Evolutionary conservation across 2,797 vertebrate genomes (phyloP), one percentile per base, ranked within the genome.

Genomic region (Pipistrellus pipistrellus): DNA sequence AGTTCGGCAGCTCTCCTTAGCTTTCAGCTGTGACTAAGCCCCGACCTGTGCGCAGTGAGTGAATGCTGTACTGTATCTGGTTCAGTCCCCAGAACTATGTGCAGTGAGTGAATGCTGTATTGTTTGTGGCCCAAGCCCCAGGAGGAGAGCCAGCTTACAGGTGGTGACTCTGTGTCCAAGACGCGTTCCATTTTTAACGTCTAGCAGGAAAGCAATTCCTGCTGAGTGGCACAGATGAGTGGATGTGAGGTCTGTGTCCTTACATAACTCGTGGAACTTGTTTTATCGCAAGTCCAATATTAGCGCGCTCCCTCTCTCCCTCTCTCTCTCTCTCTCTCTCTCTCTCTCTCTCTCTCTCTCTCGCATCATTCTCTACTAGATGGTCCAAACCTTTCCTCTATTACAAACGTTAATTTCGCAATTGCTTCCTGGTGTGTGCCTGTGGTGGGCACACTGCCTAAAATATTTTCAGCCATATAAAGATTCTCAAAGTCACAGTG

Each of bases 391-490:
- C 55, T 64, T 66, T 75, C 68, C 11, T 77, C 15, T 85, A 15
- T 57, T 51, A 38, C 46, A 76, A 66, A 90, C 30, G 41, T 35
- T 38, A 71, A 85, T 88, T 91, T 90, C 59, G 59, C 48, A 86
- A 76, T 88, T 18, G 78, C 27, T 86, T 83, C 27, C 53, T 13
- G 3, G 2, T 85, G 38, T 80, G 1, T 38, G 48, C 51, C 90
- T 94, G 15, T 55, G 18, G 1, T 57, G 13, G 44, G 25, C 38
- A 78, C 68, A n/a, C n/a, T 73, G 51, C 62, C 27, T 78, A 87
- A 95, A 90, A 95, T 84, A 88, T 62, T 64, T 89, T 41, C 59
- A 78, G 20, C 68, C n/a, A 3, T 69, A 68, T 80, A 81, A 84
- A 88, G 87, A 77, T 88, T 73, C 75, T 85, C 76, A 90, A 66